A percentile compares a stretch with the other conserved stretches of the same genome.
Evolutionary conservation across 1,140 invertebrate genomes (phyloP).

Genomic region (Drosophila sp.): DNA sequence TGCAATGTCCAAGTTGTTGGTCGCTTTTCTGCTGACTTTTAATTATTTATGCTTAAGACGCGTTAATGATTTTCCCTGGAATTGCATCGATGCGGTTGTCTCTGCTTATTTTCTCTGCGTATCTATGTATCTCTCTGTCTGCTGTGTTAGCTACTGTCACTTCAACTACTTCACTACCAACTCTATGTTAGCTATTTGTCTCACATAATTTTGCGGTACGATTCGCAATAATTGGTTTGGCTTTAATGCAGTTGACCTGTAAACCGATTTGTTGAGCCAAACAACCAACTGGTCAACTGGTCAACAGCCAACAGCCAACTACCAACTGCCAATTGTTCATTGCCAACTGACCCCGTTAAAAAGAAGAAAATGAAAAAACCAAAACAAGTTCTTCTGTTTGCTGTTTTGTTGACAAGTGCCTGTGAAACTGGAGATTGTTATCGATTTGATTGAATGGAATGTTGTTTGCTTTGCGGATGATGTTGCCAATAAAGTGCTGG

Average conservation of each 20-base stretch:
- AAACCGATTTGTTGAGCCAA: conserved; percentile 48
- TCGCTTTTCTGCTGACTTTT: conserved; percentile 56
- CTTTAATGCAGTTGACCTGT: conserved; percentile 50
- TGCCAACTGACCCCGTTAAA: conserved; percentile 52
- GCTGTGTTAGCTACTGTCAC: conserved; percentile 1
- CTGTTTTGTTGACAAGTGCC: conserved; percentile 36
- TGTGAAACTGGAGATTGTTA: conserved; percentile 41
- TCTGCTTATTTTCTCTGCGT: not conserved
- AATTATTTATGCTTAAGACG: conserved; percentile 82
- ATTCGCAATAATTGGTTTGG: conserved; percentile 34
- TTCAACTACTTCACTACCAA: not conserved
- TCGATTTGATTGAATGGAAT: conserved; percentile 52
- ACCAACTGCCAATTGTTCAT: conserved; percentile 12
- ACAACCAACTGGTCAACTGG: conserved; percentile 28
- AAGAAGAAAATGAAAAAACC: not conserved
- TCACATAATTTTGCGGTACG: conserved; percentile 4
- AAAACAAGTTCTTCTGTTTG: conserved; percentile 49
- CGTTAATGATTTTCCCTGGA: conserved; percentile 79
- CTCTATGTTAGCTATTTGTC: conserved; percentile 3
- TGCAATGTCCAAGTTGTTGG: conserved; percentile 34
- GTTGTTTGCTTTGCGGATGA: conserved; percentile 11
- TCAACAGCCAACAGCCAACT: conserved; percentile 32
- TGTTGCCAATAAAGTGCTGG: conserved; percentile 21
- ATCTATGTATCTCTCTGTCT: not conserved
- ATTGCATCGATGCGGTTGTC: conserved; percentile 36